Base-by-base conservation (phyloP, 2,888 invertebrate genomes). In the Argynnis bischoffii region DNA sequence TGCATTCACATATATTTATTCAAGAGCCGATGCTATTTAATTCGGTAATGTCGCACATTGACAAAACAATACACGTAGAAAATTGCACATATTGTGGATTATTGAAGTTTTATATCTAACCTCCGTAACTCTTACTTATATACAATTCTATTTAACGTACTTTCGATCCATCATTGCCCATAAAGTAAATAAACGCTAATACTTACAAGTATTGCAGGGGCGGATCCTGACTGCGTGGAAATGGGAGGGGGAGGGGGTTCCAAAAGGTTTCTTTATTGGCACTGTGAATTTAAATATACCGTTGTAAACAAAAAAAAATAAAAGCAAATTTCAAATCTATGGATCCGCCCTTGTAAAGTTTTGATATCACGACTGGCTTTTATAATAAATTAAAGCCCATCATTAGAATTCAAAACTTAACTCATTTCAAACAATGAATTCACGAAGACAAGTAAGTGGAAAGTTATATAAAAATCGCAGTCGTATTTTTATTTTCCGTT, bases 1-100 rank as follows among this genome's bases (percentile, higher is more conserved):
- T 89, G 89, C 86, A 80, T 88, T 89, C 89, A 92, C 90, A 91
- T 87, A 80, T 79, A 80, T 79, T 82, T 83, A 83, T 85, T 55
- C 83, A 67, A 61, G 61, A 86, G 87, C 87, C 81, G 79, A 88
- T 84, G 81, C 82, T 86, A 82, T 84, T 85, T 83, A 87, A 91
- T 89, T 90, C 89, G 90, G 90, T 86, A 85, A 78, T 77, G 81
- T 79, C 80, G 82, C 82, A 86, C 84, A 85, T 84, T 81, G 80
- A 85, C 78, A 84, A 78, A 79, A 80, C 75, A 77, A 76, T 69
- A 82, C 79, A 81, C 75, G 74, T 78, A 76, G 75, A 78, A 78
- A 77, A 81, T 79, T 77, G 78, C 77, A 74, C 75, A 77, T 80
- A 76, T 81, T 16, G 79, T 72, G 70, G 80, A 78, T 78, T 78